Conservation (phyloP, 1,140 invertebrate genomes). For the Caerostris darwini region DNA sequence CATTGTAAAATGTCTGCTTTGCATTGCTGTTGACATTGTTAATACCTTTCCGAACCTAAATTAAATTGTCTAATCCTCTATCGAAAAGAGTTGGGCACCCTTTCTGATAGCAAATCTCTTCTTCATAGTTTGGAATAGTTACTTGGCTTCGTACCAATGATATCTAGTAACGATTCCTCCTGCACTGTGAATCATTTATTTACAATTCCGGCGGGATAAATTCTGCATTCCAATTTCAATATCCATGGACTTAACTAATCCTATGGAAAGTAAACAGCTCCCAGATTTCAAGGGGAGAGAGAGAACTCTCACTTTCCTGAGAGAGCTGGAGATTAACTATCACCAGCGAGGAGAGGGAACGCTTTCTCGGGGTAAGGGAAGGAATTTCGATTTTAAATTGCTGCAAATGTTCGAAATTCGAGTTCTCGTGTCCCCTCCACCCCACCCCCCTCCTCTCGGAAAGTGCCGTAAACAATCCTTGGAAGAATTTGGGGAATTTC, state of each 20-base stretch:
- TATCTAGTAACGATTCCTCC: too few species aligned
- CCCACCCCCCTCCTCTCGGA: background rate
- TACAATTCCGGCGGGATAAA: too few species aligned
- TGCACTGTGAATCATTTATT: too few species aligned
- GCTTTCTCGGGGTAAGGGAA: background rate
- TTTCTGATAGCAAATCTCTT: too few species aligned
- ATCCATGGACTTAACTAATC: background rate
- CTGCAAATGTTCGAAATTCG: constrained; percentile 57
- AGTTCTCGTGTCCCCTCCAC: background rate
- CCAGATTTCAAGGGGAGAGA: background rate
- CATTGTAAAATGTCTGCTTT: too few species aligned
- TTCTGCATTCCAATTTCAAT: background rate
- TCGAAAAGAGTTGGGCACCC: too few species aligned
- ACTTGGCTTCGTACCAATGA: too few species aligned
- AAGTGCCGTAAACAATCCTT: constrained; percentile 72
- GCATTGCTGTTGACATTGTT: too few species aligned
- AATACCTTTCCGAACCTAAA: too few species aligned
- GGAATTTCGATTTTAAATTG: constrained; percentile 70
- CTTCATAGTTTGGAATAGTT: too few species aligned
- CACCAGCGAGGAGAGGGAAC: background rate
- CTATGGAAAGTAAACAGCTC: background rate
- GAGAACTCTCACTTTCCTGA: background rate
- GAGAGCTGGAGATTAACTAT: constrained; percentile 11
- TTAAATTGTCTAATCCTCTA: too few species aligned
- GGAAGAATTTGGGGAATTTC: constrained; percentile 74